Base-by-base conservation (phyloP, 2,113 vertebrate species). In the Tinamus guttatus region DNA sequence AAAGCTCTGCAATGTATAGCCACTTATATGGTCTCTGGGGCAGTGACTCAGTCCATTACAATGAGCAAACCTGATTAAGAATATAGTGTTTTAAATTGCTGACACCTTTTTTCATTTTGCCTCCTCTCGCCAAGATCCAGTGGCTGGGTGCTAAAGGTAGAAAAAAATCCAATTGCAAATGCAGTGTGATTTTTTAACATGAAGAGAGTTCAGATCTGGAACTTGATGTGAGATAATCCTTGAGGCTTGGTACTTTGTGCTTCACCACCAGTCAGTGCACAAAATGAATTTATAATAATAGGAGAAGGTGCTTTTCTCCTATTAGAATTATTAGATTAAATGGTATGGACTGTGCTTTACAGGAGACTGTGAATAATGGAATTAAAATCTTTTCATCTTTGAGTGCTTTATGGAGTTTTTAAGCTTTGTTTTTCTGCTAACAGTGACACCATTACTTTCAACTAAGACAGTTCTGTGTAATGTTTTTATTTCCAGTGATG, bases 21-120 rank as follows among this genome's bases (percentile, higher is more conserved):
- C 43, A 47, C 43, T 90, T 93, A 89, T 0, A 25, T 27, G 19
- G n/a, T 93, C 89, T 59, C 67, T 76, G 41, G 80, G 74, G 67
- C 38, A 84, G 70, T 90, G 79, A 94, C 34, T 93, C 7, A 60
- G 62, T 59, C 45, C 51, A 47, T 85, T 85, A 85, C 59, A 75
- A 88, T 45, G 65, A 92, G 36, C 10, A 85, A 85, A 85, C 47
- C 21, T 89, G 63, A 77, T 82, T 93, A 86, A 93, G 51, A 88
- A 64, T 91, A 69, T 11, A 68, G 40, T 24, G 65, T 87, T 95
- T 45, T 68, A 71, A 94, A 92, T 58, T 78, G 51, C 59, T 87
- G 63, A 71, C 62, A 71, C 27, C 24, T 89, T 89, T 87, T 76
- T 87, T 91, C 43, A 21, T 74, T 91, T 82, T 89, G 15, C 13